Conservation (phyloP, 2,797 vertebrate genomes). For the Sebastes cheni region DNA sequence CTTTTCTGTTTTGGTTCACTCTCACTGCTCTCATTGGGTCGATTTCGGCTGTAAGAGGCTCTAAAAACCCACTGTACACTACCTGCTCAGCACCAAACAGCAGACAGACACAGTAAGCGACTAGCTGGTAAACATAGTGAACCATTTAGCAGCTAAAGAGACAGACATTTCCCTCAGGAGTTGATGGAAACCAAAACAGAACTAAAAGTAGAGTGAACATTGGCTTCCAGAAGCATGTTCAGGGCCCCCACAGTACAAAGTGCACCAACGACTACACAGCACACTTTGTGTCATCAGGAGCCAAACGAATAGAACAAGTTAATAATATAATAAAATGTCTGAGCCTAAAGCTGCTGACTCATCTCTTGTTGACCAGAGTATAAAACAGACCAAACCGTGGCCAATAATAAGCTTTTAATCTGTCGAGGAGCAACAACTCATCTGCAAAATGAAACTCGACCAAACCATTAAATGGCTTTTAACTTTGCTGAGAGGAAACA, state of each 20-base stretch:
- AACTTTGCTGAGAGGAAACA: constrained; percentile 18
- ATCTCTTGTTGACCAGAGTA: background rate
- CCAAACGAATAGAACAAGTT: background rate
- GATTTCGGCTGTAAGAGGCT: background rate
- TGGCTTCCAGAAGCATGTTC: background rate
- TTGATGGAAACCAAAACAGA: background rate
- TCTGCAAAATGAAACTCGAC: constrained; percentile 26
- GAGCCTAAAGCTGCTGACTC: background rate
- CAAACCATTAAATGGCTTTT: constrained; percentile 59
- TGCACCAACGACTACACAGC: background rate
- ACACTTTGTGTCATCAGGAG: background rate
- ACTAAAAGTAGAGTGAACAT: background rate
- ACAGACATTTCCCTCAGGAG: background rate
- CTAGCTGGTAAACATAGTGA: background rate
- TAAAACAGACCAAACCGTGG: constrained; percentile 24
- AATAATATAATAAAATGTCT: background rate
- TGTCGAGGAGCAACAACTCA: constrained; percentile 60
- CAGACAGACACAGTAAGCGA: background rate
- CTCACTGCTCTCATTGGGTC: background rate
- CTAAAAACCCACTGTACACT: too few species aligned
- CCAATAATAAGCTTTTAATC: constrained; percentile 66
- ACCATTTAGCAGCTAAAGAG: background rate
- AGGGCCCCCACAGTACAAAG: background rate
- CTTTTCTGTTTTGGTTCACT: background rate
- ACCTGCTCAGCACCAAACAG: background rate